Evolutionary conservation across 2,888 invertebrate species (phyloP).

Genomic region (Drosophila phalerata): DNA sequence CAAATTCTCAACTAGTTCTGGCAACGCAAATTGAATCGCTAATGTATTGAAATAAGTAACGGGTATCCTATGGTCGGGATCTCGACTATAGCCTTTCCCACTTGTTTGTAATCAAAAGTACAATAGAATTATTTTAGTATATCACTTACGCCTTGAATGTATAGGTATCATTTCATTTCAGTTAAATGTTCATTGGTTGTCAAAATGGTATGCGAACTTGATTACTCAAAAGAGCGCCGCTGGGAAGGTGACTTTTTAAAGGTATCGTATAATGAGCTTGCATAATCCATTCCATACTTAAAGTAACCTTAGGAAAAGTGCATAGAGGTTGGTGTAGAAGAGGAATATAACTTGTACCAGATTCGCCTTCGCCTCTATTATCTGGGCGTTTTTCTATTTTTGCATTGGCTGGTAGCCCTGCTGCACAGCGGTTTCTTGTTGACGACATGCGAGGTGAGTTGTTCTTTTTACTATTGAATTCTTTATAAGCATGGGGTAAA

Average conservation of each 20-base stretch:
- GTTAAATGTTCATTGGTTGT: neutral
- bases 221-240: conserved; percentile 16
- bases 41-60: too few species aligned
- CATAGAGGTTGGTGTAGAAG: conserved; percentile 23
- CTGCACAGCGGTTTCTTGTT: conserved; percentile 41
- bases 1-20: too few species aligned
- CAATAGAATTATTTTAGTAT: neutral
- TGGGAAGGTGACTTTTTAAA: conserved; percentile 35
- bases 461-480: neutral
- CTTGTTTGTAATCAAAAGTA: too few species aligned
- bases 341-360: conserved; percentile 20
- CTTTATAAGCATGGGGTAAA: neutral
- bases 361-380: conserved; percentile 25
- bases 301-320: conserved; percentile 26
- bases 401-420: conserved; percentile 21
- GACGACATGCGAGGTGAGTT: conserved; percentile 38
- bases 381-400: conserved; percentile 34
- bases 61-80: too few species aligned
- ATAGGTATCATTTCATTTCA: neutral
- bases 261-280: conserved; percentile 14
- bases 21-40: too few species aligned
- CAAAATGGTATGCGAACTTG: conserved; percentile 34
- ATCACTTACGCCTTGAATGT: conserved; percentile 3
- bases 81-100: too few species aligned
- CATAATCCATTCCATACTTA: neutral